phyloP scores from a whole-genome alignment of 2,113 vertebrate genomes.

The Circaetus cinerascens region DNA sequence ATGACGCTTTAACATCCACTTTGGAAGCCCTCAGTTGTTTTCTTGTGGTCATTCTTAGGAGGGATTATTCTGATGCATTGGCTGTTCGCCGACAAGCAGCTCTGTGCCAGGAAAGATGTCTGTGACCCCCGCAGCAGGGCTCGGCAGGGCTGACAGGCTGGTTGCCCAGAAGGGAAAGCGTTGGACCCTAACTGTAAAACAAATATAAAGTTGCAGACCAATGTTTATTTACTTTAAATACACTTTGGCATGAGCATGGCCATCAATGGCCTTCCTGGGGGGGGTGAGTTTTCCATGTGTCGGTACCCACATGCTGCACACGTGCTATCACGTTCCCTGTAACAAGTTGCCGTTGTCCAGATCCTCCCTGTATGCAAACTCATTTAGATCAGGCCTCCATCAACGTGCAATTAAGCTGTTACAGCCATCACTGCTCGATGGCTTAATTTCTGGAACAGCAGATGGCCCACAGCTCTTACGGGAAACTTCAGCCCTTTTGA shows the following conservation, averaged over 20 bases:
- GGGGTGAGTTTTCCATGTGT: not conserved
- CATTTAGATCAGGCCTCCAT: not conserved
- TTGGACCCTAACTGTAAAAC: not conserved
- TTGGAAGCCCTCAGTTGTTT: not conserved
- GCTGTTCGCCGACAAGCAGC: not conserved
- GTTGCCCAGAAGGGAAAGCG: not conserved
- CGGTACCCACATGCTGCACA: not conserved
- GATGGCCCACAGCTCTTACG: not conserved
- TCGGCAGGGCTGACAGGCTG: not conserved
- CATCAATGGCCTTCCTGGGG: not conserved
- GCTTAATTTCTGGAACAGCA: not conserved
- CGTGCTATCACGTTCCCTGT: rapidly evolving
- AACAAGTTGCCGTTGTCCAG: not conserved
- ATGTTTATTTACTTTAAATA: not conserved
- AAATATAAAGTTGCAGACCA: not conserved
- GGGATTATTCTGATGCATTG: not conserved
- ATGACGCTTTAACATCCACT: not conserved
- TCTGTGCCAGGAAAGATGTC: not conserved
- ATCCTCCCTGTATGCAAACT: not conserved
- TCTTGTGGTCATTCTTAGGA: not conserved
- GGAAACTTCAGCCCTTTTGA: not conserved
- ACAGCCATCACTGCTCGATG: not conserved
- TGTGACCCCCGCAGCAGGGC: rapidly evolving
- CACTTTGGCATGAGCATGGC: not conserved
- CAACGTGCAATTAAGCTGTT: not conserved